phyloP scores from a whole-genome alignment of 2,888 invertebrate genomes.

The Thereva unica region DNA sequence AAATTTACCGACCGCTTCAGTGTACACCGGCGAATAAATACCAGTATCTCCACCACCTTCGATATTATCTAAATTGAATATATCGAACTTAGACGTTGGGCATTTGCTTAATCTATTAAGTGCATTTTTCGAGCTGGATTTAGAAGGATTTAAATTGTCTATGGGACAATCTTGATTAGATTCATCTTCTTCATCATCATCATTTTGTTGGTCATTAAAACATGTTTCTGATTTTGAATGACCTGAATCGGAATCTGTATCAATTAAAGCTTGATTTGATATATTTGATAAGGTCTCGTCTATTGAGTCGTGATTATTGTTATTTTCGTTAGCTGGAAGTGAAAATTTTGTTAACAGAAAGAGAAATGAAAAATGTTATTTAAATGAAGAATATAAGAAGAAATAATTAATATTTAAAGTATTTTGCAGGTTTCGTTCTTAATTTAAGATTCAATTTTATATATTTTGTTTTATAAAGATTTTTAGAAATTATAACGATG shows the following conservation, averaged over 20 bases:
- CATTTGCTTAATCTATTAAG: conserved; percentile 25
- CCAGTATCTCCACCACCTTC: not conserved
- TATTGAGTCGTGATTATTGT: conserved; percentile 2
- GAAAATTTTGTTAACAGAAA: conserved; percentile 1
- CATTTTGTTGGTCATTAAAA: not conserved
- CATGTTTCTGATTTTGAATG: conserved; percentile 7
- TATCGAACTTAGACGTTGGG: conserved; percentile 2
- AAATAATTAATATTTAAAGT: too few relatives aligned
- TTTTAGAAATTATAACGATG: too few relatives aligned
- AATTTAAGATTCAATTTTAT: too few relatives aligned
- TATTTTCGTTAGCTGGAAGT: conserved; percentile 27
- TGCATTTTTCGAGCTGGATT: conserved; percentile 17
- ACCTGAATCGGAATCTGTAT: conserved; percentile 11
- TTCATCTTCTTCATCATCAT: too few relatives aligned
- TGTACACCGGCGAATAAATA: not conserved
- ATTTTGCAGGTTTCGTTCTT: too few relatives aligned
- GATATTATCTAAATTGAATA: conserved; percentile 5
- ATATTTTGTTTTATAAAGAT: too few relatives aligned
- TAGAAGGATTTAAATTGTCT: not conserved
- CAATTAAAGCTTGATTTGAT: conserved; percentile 9
- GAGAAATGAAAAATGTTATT: too few relatives aligned
- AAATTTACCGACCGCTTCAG: conserved; percentile 16
- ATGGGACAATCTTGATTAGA: too few relatives aligned
- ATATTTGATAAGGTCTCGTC: conserved; percentile 9
- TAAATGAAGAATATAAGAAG: too few relatives aligned